phyloP scores from a whole-genome alignment of 2,113 vertebrate genomes.

The Ahaetulla prasina region DNA sequence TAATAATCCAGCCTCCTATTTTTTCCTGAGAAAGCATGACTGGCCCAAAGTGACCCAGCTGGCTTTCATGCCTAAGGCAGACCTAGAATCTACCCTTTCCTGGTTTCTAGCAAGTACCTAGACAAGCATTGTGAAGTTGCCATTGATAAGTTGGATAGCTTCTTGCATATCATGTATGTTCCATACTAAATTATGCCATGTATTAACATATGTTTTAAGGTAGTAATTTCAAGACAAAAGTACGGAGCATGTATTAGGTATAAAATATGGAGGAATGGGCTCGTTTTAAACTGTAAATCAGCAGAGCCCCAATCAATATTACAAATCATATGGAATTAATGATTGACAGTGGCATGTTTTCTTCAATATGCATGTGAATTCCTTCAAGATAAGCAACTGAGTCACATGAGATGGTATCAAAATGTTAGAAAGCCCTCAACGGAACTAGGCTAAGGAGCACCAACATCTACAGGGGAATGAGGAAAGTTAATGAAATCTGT shows the following conservation, averaged over 20 bases:
- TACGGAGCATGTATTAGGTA: background rate
- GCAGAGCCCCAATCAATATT: background rate
- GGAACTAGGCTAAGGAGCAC: background rate
- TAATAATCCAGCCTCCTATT: background rate
- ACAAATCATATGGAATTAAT: background rate
- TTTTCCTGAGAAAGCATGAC: background rate
- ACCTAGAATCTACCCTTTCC: background rate
- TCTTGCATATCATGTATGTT: background rate
- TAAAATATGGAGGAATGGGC: background rate
- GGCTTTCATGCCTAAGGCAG: background rate
- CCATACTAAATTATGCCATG: background rate
- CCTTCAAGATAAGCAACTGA: background rate
- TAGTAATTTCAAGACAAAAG: background rate
- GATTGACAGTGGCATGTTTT: background rate
- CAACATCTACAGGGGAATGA: background rate
- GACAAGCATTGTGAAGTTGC: background rate
- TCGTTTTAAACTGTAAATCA: background rate
- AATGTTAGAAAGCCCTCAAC: background rate
- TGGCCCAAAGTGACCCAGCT: background rate
- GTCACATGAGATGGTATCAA: background rate
- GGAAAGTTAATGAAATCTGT: background rate
- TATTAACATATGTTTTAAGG: background rate
- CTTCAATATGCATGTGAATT: background rate
- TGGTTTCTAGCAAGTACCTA: background rate
- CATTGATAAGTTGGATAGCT: background rate